Percentiles rank a stretch among this genome's conserved stretches.
Evolutionary conservation across 2,888 invertebrate species (phyloP).

Genomic region (Morinoia aosen): DNA sequence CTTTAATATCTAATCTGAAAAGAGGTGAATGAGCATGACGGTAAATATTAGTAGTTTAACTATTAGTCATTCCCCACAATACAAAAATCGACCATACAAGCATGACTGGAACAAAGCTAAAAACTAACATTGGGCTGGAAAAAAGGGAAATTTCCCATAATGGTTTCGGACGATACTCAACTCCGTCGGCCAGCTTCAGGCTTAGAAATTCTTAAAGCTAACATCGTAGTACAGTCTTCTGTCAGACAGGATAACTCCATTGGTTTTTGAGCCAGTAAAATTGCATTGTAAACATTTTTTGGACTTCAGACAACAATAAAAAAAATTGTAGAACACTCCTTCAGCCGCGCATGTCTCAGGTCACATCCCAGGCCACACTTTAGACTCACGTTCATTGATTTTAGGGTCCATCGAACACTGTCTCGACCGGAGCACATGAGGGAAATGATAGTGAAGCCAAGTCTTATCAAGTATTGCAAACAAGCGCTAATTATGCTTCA

Average conservation of each 20-base stretch:
- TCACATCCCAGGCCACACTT: not conserved
- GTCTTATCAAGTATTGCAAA: not conserved
- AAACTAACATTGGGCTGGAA: not conserved
- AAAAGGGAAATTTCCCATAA: not conserved
- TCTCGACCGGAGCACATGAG: not conserved
- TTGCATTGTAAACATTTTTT: not conserved
- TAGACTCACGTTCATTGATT: not conserved
- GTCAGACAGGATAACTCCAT: not conserved
- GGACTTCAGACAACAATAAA: not conserved
- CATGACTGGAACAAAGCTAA: not conserved
- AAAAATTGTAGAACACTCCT: not conserved
- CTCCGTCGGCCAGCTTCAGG: not conserved
- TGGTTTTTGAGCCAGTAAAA: not conserved
- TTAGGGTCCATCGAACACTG: not conserved
- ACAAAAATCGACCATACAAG: not conserved
- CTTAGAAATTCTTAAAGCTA: not conserved
- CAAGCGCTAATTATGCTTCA: not conserved
- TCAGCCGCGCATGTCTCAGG: not conserved
- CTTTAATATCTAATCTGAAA: not conserved
- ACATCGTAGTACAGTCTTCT: not conserved
- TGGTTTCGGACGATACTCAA: not conserved
- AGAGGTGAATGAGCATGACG: not conserved
- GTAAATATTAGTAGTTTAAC: not conserved
- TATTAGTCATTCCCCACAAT: not conserved
- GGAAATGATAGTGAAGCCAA: not conserved